Evolutionary conservation across 2,113 vertebrate genomes (phyloP).

Genomic region (Ia io): DNA sequence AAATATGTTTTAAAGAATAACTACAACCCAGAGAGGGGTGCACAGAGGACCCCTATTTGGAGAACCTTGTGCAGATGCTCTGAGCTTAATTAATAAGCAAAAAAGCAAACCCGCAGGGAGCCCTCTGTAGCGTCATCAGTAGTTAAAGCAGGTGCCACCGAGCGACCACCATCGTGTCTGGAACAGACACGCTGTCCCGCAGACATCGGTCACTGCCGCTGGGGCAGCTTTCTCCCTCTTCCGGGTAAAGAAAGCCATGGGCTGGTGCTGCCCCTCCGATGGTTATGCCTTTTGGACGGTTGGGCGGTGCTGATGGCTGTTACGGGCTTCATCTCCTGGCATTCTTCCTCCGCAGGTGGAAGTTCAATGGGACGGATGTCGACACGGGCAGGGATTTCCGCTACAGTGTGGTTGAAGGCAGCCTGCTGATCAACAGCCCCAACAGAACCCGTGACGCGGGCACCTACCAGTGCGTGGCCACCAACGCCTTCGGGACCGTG

Average conservation of each 20-base stretch:
- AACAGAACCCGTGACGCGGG: constrained; percentile 93
- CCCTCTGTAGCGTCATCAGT: not conserved
- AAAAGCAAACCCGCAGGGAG: not conserved
- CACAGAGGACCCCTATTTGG: not conserved
- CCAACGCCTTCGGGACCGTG: constrained; percentile 94
- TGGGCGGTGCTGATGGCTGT: constrained; percentile 30
- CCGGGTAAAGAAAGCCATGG: not conserved
- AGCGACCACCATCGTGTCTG: not conserved
- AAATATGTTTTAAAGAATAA: too few relatives aligned
- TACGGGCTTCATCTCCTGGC: constrained; percentile 54
- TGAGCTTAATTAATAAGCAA: not conserved
- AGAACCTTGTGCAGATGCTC: not conserved
- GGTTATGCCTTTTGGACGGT: not conserved
- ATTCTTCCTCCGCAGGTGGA: constrained; percentile 90
- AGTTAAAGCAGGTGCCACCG: not conserved
- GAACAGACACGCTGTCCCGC: not conserved
- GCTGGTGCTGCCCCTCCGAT: not conserved
- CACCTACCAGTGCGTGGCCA: constrained; percentile 95
- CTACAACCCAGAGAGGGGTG: not conserved
- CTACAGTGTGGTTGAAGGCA: constrained; percentile 93
- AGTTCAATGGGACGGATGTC: constrained; percentile 92
- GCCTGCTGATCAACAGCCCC: constrained; percentile 93
- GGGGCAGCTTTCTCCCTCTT: not conserved
- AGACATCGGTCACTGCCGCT: constrained; percentile 17
- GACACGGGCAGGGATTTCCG: constrained; percentile 89